Evolutionary conservation across 2,113 vertebrate species (phyloP), one percentile per base, ranked within the genome.

Genomic region (Tetraodon nigroviridis): DNA sequence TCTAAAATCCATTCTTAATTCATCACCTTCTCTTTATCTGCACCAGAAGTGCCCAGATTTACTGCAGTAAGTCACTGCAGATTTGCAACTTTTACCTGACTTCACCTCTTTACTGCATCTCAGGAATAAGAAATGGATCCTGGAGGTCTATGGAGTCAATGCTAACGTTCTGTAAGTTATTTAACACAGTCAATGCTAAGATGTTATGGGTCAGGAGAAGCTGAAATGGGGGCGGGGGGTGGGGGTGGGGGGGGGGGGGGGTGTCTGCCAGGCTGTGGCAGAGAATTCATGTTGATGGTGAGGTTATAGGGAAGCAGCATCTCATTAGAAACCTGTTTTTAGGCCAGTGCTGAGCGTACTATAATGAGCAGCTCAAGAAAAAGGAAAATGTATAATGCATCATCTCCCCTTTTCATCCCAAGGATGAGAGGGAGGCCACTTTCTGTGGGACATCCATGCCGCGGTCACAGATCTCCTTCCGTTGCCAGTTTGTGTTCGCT

Each of bases 391-490:
- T 83, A 75, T 79, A 75, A 85, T 86, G 73, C 58, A 79, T 83
- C n/a, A 73, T 71, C 51, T 69, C 73, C 58, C 17, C 66, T 87
- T 84, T 48, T 84, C 52, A 82, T 84, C 67, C 63, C 7, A 29
- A 61, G 55, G 74, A 82, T 84, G 60, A 78, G 69, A 82, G 69
- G 67, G 66, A 27, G 67, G 64, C 46, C 61, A 67, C 84, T 84
- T 76, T 82, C 81, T 73, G 24, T 70, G 81, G 87, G 82, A 84
- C 82, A 40, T 78, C 64, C 83, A 82, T 69, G 71, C 54, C 61
- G 51, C 79, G 79, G 83, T 87, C 80, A 84, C 51, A 68, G 56
- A 65, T 71, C 58, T 51, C 5, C 55, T 59, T 18, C 21, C 60
- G 61, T 73, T 73, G 55, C 67, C 32, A 37, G 64, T 73, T 68